phyloP scores from a whole-genome alignment of 2,113 vertebrate species.

The Campylomormyrus numenius region DNA sequence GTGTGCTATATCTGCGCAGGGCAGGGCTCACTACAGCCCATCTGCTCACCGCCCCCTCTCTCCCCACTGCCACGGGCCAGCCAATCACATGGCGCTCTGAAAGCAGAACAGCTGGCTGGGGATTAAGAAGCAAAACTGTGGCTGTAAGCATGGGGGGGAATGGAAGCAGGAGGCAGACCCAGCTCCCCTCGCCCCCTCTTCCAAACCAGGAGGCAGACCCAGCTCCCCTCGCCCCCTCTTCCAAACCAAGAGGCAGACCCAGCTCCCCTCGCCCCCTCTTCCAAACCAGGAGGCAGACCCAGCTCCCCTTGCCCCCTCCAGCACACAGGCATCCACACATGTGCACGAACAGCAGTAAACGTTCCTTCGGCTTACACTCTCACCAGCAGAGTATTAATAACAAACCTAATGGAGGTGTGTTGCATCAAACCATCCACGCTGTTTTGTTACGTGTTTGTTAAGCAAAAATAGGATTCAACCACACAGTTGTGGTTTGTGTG shows the following conservation, averaged over 20 bases:
- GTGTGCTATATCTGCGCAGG: constrained; percentile 38
- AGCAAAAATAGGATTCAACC: neutral
- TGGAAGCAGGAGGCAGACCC: neutral
- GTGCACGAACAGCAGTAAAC: neutral
- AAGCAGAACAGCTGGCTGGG: constrained; percentile 15
- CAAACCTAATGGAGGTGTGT: neutral
- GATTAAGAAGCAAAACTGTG: neutral
- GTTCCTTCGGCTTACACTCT: neutral
- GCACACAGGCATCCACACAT: neutral
- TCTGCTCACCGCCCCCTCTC: neutral
- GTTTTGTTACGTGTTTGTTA: neutral
- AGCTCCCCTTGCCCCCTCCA: neutral
- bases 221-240: neutral
- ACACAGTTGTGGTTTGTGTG: neutral
- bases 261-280: neutral
- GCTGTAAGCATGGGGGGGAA: neutral
- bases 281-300: neutral
- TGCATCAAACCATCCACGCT: neutral
- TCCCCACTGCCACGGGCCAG: neutral
- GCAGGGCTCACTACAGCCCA: neutral
- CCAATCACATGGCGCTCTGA: neutral
- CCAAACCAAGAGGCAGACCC: too few species aligned
- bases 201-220: neutral
- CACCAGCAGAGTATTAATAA: neutral
- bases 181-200: neutral